Evolutionary conservation across 1,140 invertebrate species (phyloP).

Genomic region (Zeugodacus cucurbitae): DNA sequence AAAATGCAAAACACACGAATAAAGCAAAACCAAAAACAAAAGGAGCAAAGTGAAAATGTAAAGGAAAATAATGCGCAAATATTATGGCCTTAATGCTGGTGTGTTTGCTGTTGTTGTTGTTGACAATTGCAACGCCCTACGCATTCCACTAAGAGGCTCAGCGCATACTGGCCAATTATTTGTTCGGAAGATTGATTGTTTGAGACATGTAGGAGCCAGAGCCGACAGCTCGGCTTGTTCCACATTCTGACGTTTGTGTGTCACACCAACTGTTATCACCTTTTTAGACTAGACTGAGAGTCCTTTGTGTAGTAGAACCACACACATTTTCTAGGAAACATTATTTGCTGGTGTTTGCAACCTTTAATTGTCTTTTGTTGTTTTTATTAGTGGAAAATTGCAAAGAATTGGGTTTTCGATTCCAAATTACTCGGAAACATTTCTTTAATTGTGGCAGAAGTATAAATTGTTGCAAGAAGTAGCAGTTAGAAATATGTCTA

Average conservation of each 20-base stretch:
- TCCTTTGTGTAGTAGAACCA: background rate
- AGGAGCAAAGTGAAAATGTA: background rate
- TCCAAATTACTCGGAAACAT: background rate
- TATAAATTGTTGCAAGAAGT: background rate
- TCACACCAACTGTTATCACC: background rate
- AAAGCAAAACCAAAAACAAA: background rate
- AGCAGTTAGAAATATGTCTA: background rate
- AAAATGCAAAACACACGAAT: background rate
- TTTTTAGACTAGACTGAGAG: background rate
- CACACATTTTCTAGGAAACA: background rate
- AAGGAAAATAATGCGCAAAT: background rate
- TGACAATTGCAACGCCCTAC: conserved; percentile 59
- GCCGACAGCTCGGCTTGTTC: background rate
- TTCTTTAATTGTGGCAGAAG: background rate
- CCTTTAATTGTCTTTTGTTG: background rate
- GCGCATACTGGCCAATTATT: background rate
- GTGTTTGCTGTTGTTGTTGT: conserved; percentile 44
- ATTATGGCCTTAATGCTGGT: background rate
- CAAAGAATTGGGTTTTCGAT: background rate
- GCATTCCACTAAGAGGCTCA: background rate
- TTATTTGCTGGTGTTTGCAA: background rate
- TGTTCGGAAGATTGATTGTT: conserved; percentile 28
- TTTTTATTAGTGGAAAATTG: background rate
- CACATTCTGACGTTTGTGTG: conserved; percentile 29
- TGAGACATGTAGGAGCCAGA: conserved; percentile 1